Conservation (phyloP, 2,888 invertebrate genomes). For the Cremastobaeus sp. region DNA sequence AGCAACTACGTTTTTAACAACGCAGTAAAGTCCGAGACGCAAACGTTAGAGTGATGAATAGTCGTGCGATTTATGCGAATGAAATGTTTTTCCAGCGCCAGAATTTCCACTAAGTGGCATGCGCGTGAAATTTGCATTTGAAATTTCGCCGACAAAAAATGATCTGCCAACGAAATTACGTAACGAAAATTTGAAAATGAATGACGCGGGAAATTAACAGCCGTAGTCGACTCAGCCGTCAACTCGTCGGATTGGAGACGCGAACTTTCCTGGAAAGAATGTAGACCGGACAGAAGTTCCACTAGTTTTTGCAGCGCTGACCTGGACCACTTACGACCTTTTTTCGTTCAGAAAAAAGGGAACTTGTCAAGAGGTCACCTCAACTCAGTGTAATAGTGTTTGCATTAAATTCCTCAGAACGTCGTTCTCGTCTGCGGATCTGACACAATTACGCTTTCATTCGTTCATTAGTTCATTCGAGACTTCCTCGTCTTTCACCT, state of each 20-base stretch:
- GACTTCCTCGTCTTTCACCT: conserved; percentile 30
- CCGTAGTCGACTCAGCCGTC: no score
- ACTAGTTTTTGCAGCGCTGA: conserved; percentile 39
- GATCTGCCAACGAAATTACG: background rate
- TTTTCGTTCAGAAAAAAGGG: conserved; percentile 21
- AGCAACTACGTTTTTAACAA: no score
- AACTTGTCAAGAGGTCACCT: conserved; percentile 38
- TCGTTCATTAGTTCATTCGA: conserved; percentile 37
- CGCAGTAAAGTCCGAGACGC: no score
- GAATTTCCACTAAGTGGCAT: no score
- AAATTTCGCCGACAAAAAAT: no score
- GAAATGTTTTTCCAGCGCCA: no score
- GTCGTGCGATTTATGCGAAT: no score
- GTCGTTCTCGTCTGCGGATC: conserved; percentile 29
- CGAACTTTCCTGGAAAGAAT: conserved; percentile 52
- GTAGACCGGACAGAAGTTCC: conserved; percentile 46
- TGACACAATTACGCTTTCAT: conserved; percentile 55
- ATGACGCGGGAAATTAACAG: conserved; percentile 25
- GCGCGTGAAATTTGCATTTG: no score
- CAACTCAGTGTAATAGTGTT: conserved; percentile 32
- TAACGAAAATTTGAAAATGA: background rate
- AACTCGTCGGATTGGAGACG: conserved; percentile 22
- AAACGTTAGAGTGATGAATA: background rate
- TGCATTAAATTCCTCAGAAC: conserved; percentile 35
- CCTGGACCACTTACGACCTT: conserved; percentile 39